Base-by-base conservation (phyloP, 2,888 invertebrate genomes). In the Platypus cylindrus region DNA sequence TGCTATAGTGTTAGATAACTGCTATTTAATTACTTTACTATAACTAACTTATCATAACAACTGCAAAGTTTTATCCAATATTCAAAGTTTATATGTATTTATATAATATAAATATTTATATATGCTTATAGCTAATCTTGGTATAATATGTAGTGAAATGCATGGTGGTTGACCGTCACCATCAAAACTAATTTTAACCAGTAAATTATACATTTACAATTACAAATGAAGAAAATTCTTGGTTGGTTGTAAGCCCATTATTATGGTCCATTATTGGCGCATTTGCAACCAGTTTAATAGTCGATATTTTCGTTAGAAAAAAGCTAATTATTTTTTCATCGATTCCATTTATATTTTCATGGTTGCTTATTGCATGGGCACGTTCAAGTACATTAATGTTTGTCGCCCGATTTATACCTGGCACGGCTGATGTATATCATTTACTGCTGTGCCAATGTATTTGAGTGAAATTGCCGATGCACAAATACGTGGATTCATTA, bases 231-330 rank as follows among this genome's bases (percentile, higher is more conserved):
- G 63, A 73, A 48, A 66, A 67, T 46, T 71, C 73, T 49, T 73
- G 73, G 73, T 64, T 74, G 51, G 72, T 71, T 1, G 74, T 75
- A 26, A 67, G 76, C 50, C 73, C 73, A 56, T 69, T 75, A 42
- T 60, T 77, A 30, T 77, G 75, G 44, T 73, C 73, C 2, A 67
- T 74, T 7, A 55, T 75, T 22, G 76, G 76, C 17, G 73, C 73
- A 11, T 55, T 74, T 11, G 60, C 73, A 15, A 68, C 75, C 8
- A 75, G 73, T 9, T 64, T 74, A 49, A 60, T 73, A 36, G 75
- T 76, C 31, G 76, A 78, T 53, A 64, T 63, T 43, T 66, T 73
- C 38, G 78, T 78, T 15, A 65, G 78, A 11, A 78, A 77, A 52
- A 66, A 64, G 3, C 68, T 73, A 18, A 61, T 78, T 5, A 61